Conservation (phyloP, 2,797 vertebrate genomes). For the Gallinago stenura region DNA sequence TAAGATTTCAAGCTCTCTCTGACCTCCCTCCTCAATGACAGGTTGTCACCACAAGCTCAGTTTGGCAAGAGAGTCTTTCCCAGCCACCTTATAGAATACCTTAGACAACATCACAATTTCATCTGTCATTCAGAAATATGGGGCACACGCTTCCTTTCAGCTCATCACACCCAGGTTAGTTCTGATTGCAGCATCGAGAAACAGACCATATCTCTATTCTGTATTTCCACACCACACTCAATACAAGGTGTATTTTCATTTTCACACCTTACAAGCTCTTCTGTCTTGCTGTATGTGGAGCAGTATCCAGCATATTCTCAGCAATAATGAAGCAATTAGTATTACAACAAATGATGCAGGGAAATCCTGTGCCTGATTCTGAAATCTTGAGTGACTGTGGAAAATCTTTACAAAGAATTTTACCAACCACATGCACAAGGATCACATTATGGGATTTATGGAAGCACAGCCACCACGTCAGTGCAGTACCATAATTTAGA, state of each 20-base stretch:
- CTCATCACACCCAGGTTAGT: neutral
- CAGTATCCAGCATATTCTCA: neutral
- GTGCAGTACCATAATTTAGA: neutral
- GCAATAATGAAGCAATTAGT: neutral
- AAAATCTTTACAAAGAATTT: neutral
- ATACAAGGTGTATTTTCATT: neutral
- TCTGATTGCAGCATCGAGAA: neutral
- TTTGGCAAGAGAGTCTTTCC: neutral
- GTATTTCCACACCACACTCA: neutral
- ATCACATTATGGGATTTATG: fast-evolving
- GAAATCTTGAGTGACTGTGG: neutral
- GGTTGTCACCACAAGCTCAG: neutral
- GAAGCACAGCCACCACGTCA: neutral
- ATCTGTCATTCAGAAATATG: neutral
- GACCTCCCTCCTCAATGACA: neutral
- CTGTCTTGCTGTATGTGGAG: neutral
- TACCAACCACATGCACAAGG: fast-evolving
- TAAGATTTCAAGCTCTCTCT: neutral
- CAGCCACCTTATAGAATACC: neutral
- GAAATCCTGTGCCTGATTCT: neutral
- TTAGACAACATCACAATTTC: neutral
- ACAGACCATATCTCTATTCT: neutral
- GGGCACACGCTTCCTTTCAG: neutral
- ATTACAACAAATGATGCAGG: neutral
- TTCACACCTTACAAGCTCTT: neutral